Evolutionary conservation across 2,888 invertebrate species (phyloP).

Genomic region (Cheilosia impressa): DNA sequence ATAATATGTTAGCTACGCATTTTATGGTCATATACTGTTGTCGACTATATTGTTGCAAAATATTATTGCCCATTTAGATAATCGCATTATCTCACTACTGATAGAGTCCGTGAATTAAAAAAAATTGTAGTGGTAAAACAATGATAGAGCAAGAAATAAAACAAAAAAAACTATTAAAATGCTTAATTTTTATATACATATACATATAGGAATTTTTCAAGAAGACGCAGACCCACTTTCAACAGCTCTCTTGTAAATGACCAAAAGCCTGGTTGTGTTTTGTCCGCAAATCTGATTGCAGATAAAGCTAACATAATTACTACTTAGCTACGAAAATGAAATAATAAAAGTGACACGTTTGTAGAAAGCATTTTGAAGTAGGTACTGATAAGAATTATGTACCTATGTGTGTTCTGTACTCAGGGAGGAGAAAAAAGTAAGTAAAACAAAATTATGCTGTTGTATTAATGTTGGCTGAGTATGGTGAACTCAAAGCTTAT

Average conservation of each 20-base stretch:
- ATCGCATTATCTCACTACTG: conserved; percentile 53
- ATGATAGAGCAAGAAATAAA: background rate
- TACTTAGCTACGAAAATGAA: conserved; percentile 43
- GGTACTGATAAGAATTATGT: conserved; percentile 47
- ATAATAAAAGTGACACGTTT: conserved; percentile 52
- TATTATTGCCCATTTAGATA: conserved; percentile 50
- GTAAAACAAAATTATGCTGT: conserved; percentile 23
- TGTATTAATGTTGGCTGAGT: conserved; percentile 18
- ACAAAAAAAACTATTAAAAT: conserved; percentile 15
- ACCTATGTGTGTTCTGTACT: background rate
- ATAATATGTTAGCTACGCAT: conserved; percentile 15
- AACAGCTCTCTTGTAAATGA: conserved; percentile 25
- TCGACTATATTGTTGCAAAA: conserved; percentile 38
- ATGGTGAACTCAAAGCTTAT: conserved; percentile 39
- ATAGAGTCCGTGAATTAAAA: conserved; percentile 26
- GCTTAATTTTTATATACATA: background rate
- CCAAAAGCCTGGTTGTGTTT: conserved; percentile 18
- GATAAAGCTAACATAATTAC: conserved; percentile 60
- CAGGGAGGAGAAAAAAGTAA: background rate
- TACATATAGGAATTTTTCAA: background rate
- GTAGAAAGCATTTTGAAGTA: conserved; percentile 31
- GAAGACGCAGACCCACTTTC: background rate
- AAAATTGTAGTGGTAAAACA: background rate
- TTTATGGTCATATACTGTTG: conserved; percentile 10
- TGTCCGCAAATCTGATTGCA: conserved; percentile 48